Conservation (phyloP, 2,888 invertebrate genomes). For the Catocala fraxini region DNA sequence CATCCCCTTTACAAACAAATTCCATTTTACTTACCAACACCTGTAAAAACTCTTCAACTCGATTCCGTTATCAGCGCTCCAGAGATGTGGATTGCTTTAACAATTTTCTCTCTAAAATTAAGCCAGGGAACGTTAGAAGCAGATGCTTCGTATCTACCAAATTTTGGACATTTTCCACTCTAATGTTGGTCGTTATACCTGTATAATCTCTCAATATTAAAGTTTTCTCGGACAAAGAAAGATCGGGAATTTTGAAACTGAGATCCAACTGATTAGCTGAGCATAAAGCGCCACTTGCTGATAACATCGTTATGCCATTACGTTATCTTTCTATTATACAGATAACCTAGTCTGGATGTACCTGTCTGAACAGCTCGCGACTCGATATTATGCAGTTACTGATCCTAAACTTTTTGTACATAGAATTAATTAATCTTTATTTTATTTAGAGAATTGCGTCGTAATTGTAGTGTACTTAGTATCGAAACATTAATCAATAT, state of each 20-base stretch:
- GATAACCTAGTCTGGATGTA: slow-evolving; percentile 2
- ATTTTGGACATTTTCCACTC: slow-evolving; percentile 45
- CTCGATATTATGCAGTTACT: too few species aligned
- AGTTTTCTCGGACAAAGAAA: slow-evolving; percentile 34
- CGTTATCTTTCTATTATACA: slow-evolving; percentile 14
- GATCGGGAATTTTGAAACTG: slow-evolving; percentile 24
- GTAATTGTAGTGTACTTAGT: too few species aligned
- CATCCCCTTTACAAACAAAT: slow-evolving; percentile 42
- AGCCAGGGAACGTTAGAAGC: slow-evolving; percentile 49
- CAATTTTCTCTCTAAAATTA: slow-evolving; percentile 56
- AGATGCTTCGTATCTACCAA: slow-evolving; percentile 52
- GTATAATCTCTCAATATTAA: slow-evolving; percentile 41
- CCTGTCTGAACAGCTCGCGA: too few species aligned
- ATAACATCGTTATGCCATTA: slow-evolving; percentile 17
- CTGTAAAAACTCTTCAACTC: slow-evolving; percentile 54
- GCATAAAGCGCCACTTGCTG: slow-evolving; percentile 15
- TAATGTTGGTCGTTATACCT: slow-evolving; percentile 38
- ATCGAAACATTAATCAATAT: too few species aligned
- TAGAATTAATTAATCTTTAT: too few species aligned
- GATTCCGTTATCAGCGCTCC: slow-evolving; percentile 50
- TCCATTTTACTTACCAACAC: slow-evolving; percentile 47
- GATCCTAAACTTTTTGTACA: too few species aligned
- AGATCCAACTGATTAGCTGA: slow-evolving; percentile 23
- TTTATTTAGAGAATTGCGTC: too few species aligned
- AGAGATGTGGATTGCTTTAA: slow-evolving; percentile 45